Conservation (phyloP, 2,113 vertebrate species). For the Platichthys stellatus region DNA sequence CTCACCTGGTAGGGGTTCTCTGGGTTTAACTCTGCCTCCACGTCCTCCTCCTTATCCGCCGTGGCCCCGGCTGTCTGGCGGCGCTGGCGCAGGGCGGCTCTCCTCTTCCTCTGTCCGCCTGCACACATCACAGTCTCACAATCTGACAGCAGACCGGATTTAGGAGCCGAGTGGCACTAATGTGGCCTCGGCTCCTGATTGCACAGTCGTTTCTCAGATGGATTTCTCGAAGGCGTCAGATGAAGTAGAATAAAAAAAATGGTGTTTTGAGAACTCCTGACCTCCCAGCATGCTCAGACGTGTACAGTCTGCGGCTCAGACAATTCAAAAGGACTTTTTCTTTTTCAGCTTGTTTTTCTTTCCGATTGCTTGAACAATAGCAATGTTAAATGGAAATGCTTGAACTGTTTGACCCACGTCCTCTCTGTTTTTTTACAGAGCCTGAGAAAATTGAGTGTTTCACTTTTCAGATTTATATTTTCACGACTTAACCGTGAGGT, state of each 20-base stretch:
- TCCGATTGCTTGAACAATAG: slow-evolving; percentile 37
- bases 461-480: background rate
- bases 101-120: slow-evolving; percentile 88
- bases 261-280: slow-evolving; percentile 61
- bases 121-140: slow-evolving; percentile 62
- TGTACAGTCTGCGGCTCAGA: slow-evolving; percentile 14
- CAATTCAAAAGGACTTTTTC: slow-evolving; percentile 54
- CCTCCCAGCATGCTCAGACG: slow-evolving; percentile 39
- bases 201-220: slow-evolving; percentile 35
- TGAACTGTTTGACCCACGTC: slow-evolving; percentile 48
- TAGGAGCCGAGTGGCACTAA: slow-evolving; percentile 51
- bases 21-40: slow-evolving; percentile 83
- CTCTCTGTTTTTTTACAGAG: slow-evolving; percentile 26
- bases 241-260: slow-evolving; percentile 41
- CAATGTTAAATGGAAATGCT: slow-evolving; percentile 49
- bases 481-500: background rate
- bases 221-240: slow-evolving; percentile 47
- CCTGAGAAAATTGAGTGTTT: background rate
- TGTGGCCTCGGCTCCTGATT: slow-evolving; percentile 38
- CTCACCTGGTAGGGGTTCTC: slow-evolving; percentile 93
- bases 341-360: slow-evolving; percentile 44
- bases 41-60: slow-evolving; percentile 62
- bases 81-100: slow-evolving; percentile 81
- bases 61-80: slow-evolving; percentile 76
- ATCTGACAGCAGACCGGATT: slow-evolving; percentile 58